Evolutionary conservation across 2,113 vertebrate genomes (phyloP).

Genomic region (Panthera uncia): DNA sequence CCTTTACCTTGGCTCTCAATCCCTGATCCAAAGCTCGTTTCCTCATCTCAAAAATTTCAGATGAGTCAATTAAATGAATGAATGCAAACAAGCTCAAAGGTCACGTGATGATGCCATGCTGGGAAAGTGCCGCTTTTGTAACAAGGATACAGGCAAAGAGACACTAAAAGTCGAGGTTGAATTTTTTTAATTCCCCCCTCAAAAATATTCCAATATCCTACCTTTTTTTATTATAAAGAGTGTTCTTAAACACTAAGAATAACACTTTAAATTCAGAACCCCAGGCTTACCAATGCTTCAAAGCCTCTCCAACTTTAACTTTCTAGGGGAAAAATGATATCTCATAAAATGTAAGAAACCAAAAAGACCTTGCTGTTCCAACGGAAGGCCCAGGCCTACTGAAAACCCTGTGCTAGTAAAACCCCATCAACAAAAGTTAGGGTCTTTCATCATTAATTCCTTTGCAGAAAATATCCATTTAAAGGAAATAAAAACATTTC

Average conservation of each 20-base stretch:
- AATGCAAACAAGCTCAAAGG: background rate
- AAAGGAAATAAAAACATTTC: background rate
- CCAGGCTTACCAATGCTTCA: background rate
- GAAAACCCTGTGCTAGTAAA: background rate
- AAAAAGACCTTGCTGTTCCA: background rate
- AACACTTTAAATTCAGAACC: constrained; percentile 7
- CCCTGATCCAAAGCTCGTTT: background rate
- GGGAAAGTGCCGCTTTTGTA: background rate
- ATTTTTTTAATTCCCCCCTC: background rate
- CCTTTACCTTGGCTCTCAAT: background rate
- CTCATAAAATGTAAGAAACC: background rate
- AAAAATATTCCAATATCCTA: background rate
- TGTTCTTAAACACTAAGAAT: background rate
- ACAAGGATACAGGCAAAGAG: background rate
- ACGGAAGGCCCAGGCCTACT: background rate
- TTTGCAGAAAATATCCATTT: background rate
- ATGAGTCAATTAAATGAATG: background rate
- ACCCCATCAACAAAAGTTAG: background rate
- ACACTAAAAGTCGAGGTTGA: background rate
- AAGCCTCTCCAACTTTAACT: background rate
- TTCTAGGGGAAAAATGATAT: background rate
- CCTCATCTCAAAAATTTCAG: background rate
- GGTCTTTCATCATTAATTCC: background rate
- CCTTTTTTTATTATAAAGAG: background rate
- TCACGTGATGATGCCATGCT: background rate